Evolutionary conservation across 2,888 invertebrate species (phyloP), one percentile per base, ranked within the genome.

Genomic region (Megastigmus dorsalis): DNA sequence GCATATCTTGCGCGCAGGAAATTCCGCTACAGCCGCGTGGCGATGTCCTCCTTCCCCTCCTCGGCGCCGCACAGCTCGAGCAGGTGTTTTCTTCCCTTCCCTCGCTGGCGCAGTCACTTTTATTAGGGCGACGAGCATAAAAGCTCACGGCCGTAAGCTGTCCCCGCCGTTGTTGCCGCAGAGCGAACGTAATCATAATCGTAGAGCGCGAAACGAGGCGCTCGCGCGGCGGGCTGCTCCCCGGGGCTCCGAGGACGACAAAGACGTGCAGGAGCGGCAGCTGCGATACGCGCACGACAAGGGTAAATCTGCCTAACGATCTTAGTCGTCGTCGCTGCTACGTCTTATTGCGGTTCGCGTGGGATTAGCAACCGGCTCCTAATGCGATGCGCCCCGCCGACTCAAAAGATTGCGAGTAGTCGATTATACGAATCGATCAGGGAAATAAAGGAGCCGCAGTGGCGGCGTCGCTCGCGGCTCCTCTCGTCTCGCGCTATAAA

Each of bases 61-160:
- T 41, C 13, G 9, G 41, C 5, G 4, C 33, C 4, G 33, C n/a
- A n/a, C n/a, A n/a, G n/a, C n/a, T 55, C 36, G 55, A 55, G 36
- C 55, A 55, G 55, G 55, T 55, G 36, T 55, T 55, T 55, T 55
- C n/a, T n/a, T n/a, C 36, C 36, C 36, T 55, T 30, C 41, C 36
- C 36, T 30, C 41, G 41, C 13, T 41, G 9, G 41, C 5, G 4
- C 33, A 33, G 33, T 33, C 33, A 9, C 30, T 15, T 54, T 54
- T 54, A 54, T 30, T 54, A 54, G 28, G n/a, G n/a, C n/a, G n/a
- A 23, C 52, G 52, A n/a, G 45, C 28, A 26, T 52, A 26, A 52
- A 33, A 33, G 33, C 5, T 28, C 6, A 20, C 23, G n/a, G 13
- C 26, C 23, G 23, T 28, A 2, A 20, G 50, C 50, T 6, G 23